These are phyloP conservation scores for Nesidiocoris tenuis DNA, from an alignment of 2,888 invertebrate genomes.

Conservation along the genomic window DNA sequence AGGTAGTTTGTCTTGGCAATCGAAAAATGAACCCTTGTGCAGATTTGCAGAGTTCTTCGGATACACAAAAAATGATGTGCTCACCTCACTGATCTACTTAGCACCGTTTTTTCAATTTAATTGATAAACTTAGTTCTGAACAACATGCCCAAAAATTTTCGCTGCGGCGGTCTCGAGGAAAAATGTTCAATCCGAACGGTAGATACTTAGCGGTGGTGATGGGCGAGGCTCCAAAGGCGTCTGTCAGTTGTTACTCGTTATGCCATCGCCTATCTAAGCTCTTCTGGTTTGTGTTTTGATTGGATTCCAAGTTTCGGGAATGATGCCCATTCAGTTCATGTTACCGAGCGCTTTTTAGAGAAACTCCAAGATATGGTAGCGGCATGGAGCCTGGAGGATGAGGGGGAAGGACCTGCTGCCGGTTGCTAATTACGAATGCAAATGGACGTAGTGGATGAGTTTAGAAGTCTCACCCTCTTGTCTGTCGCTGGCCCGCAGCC, in stretches of 20 bases:
- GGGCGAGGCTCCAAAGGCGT: no score
- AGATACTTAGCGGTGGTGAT: no score
- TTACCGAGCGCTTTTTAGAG: neutral
- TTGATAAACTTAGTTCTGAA: no score
- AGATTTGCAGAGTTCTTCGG: no score
- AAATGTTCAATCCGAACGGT: no score
- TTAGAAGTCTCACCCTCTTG: neutral
- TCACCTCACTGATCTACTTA: no score
- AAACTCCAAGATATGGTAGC: neutral
- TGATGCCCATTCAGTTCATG: neutral
- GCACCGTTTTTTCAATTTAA: no score
- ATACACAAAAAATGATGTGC: no score
- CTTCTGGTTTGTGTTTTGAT: neutral
- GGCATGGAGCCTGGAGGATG: neutral
- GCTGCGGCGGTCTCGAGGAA: no score
- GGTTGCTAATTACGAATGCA: neutral
- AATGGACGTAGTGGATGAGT: neutral
- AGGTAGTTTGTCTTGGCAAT: no score
- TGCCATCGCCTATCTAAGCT: neutral
- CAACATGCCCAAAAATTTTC: no score
- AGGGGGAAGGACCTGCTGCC: neutral
- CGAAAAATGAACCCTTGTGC: no score
- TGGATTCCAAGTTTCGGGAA: neutral
- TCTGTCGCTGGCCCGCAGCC: neutral
- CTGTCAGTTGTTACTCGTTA: neutral